phyloP scores from a whole-genome alignment of 2,113 vertebrate species.

The Alces alces region DNA sequence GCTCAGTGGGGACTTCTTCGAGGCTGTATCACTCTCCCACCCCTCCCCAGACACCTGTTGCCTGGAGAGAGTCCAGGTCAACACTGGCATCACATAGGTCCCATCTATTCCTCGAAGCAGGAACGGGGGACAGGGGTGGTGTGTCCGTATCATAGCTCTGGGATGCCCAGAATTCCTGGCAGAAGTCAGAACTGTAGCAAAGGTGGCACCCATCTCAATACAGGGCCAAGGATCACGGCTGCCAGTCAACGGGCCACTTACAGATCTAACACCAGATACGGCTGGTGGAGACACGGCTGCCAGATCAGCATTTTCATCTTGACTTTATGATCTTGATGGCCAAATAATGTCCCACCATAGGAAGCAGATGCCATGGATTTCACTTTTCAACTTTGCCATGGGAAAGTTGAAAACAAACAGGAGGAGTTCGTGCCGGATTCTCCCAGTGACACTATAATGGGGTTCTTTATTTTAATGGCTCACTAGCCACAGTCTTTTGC shows the following conservation, averaged over 20 bases:
- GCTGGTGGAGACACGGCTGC: background rate
- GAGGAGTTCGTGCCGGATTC: background rate
- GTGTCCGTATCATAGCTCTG: background rate
- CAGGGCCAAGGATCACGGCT: background rate
- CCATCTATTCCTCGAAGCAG: background rate
- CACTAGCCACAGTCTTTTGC: background rate
- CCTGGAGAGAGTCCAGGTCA: background rate
- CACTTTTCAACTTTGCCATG: background rate
- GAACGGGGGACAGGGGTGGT: background rate
- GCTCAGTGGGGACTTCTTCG: background rate
- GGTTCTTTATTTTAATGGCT: background rate
- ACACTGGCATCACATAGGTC: background rate
- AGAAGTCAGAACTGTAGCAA: background rate
- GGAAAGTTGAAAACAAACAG: background rate
- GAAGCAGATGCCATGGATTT: background rate
- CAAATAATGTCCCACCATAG: background rate
- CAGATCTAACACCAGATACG: fast-evolving
- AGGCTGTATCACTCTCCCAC: background rate
- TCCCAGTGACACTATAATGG: background rate
- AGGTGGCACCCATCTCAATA: background rate
- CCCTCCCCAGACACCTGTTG: background rate
- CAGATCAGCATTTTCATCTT: background rate
- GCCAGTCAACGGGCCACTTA: background rate
- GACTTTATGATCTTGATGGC: background rate
- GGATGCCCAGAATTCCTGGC: background rate